Conservation (phyloP, 2,888 invertebrate genomes). For the Ashinkailepas kermadecensis region DNA sequence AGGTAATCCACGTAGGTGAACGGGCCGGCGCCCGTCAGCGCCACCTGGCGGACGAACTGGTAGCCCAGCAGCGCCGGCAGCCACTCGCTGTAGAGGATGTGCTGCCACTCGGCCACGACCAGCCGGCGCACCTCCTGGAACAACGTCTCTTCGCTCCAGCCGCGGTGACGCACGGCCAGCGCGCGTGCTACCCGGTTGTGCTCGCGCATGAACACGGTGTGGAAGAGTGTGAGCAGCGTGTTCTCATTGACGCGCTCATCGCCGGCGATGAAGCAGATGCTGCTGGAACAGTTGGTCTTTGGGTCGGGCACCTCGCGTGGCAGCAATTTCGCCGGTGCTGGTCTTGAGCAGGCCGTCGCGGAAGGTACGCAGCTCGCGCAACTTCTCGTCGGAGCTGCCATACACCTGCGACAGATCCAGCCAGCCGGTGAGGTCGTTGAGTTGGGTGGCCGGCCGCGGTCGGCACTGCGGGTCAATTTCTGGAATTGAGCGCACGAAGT, state of each 20-base stretch:
- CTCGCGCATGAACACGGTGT: constrained; percentile 65
- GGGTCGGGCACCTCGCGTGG: background rate
- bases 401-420: constrained; percentile 9
- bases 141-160: constrained; percentile 61
- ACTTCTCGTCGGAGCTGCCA: background rate
- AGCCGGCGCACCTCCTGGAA: constrained; percentile 67
- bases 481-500: constrained; percentile 27
- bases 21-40: background rate
- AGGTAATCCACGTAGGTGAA: background rate
- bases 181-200: constrained; percentile 63
- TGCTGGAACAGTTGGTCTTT: background rate
- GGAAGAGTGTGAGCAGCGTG: constrained; percentile 38
- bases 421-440: constrained; percentile 5
- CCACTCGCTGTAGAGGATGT: constrained; percentile 70
- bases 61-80: constrained; percentile 64
- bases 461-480: background rate
- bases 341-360: background rate
- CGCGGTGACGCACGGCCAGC: background rate
- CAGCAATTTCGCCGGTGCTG: background rate
- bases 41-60: background rate
- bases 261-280: background rate
- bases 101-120: constrained; percentile 65
- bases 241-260: constrained; percentile 5
- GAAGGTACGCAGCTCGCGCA: background rate
- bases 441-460: background rate